These are phyloP conservation scores for Pteruthius melanotis DNA, from an alignment of 2,113 vertebrate genomes.

Conservation along the genomic window DNA sequence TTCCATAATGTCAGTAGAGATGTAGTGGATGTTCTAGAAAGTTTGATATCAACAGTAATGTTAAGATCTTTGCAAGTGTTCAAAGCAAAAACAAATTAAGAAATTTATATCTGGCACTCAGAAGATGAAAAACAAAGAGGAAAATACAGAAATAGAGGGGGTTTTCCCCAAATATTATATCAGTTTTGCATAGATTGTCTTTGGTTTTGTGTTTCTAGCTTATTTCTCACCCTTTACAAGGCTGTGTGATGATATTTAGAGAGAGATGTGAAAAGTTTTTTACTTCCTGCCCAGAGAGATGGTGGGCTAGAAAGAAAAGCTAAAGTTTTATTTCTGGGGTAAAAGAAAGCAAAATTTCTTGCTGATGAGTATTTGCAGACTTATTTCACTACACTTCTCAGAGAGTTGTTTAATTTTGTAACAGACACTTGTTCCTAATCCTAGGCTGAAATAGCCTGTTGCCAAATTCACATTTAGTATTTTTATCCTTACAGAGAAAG, in stretches of 20 bases:
- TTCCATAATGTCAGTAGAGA: background rate
- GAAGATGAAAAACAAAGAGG: background rate
- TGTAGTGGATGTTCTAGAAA: background rate
- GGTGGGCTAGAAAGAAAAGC: background rate
- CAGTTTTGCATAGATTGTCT: background rate
- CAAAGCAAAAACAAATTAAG: background rate
- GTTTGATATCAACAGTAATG: background rate
- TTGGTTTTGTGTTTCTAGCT: background rate
- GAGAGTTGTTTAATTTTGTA: background rate
- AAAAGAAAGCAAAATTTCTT: background rate
- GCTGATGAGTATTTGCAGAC: background rate
- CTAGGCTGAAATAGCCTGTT: background rate
- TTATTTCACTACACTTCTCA: background rate
- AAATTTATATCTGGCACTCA: background rate
- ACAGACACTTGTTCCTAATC: background rate
- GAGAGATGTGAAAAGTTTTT: background rate
- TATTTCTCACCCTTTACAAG: background rate
- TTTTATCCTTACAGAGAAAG: background rate
- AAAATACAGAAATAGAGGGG: rapidly evolving
- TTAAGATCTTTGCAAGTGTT: background rate
- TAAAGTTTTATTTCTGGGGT: background rate
- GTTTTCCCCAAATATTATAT: background rate
- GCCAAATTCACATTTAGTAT: background rate
- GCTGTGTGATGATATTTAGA: background rate
- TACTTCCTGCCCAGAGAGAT: background rate